phyloP scores from a whole-genome alignment of 1,140 invertebrate genomes.

The Chironomus striatipennis region DNA sequence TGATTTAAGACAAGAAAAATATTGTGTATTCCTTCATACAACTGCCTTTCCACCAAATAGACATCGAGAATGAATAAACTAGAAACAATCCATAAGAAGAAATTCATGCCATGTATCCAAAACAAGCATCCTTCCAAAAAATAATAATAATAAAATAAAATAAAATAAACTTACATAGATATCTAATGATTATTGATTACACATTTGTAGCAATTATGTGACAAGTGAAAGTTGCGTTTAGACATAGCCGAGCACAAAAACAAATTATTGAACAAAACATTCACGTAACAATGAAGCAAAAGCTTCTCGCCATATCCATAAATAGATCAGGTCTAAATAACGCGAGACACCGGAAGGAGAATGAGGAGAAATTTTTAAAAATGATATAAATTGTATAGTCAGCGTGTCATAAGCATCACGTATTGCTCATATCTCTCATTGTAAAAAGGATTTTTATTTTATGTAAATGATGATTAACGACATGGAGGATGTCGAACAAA shows the following conservation, averaged over 20 bases:
- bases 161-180: neutral
- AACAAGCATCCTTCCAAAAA: neutral
- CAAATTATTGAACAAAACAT: neutral
- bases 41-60: no score
- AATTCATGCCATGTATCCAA: neutral
- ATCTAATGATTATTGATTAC: neutral
- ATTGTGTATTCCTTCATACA: neutral
- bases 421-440: neutral
- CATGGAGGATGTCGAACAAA: neutral
- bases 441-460: constrained; percentile 2
- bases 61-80: no score
- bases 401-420: neutral
- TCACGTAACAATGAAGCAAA: constrained; percentile 11
- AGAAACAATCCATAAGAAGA: no score
- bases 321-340: neutral
- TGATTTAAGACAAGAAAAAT: neutral
- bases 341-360: neutral
- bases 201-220: neutral
- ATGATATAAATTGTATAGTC: neutral
- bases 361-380: no score
- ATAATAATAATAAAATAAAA: neutral
- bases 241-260: neutral
- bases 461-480: constrained; percentile 9
- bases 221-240: neutral
- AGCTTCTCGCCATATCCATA: neutral